A percentile compares a stretch with the other conserved stretches of the same genome.
Evolutionary conservation across 2,113 vertebrate genomes (phyloP).

Genomic region (Scytalopus superciliaris): DNA sequence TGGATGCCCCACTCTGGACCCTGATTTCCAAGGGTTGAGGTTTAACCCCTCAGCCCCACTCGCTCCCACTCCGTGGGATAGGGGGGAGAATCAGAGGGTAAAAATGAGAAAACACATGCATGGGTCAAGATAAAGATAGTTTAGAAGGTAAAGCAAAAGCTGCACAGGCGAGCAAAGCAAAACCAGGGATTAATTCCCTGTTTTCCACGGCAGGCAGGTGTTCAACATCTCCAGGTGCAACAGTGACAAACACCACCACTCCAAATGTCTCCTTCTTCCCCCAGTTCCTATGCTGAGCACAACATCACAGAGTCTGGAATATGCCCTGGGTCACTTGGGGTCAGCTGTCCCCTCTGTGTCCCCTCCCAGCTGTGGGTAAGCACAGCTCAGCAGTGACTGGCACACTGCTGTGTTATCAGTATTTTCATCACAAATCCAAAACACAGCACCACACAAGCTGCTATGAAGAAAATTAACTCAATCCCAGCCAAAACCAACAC

Average conservation of each 20-base stretch:
- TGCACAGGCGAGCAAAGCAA: neutral
- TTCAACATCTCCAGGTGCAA: rapidly evolving
- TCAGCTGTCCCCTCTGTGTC: neutral
- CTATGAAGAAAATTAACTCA: neutral
- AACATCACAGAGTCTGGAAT: neutral
- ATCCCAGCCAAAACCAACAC: neutral
- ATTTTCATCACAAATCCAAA: neutral
- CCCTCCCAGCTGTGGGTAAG: neutral
- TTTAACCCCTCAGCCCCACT: neutral
- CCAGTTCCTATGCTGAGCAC: neutral
- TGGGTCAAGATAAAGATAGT: neutral
- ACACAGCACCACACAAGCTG: neutral
- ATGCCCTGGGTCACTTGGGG: neutral
- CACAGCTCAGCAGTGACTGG: neutral
- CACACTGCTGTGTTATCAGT: neutral
- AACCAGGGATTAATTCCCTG: neutral
- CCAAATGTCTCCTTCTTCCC: neutral
- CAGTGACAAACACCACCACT: rapidly evolving
- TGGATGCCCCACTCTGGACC: neutral
- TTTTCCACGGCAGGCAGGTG: neutral
- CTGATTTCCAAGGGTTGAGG: neutral
- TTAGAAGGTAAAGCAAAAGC: neutral
- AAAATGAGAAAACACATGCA: rapidly evolving
- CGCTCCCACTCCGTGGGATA: rapidly evolving
- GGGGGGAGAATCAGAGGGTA: neutral